Conservation (phyloP, 2,888 invertebrate genomes). For the Copidosoma aretas region DNA sequence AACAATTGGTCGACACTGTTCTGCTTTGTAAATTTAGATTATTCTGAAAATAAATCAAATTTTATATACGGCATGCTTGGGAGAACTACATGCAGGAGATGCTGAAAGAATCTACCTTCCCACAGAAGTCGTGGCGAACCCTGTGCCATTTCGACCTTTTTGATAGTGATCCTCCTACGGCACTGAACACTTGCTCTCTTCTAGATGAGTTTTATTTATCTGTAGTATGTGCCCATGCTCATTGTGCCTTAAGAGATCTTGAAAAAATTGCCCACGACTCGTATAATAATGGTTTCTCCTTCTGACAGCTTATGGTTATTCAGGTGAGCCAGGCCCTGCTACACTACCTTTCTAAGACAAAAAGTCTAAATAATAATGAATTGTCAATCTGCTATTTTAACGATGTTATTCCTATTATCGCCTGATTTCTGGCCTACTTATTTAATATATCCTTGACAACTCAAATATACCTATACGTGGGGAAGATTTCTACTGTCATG, state of each 20-base stretch:
- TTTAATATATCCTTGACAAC: slow-evolving; percentile 1
- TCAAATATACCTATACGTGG: not conserved
- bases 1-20: not conserved
- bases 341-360: not conserved
- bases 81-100: no score
- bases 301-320: no score
- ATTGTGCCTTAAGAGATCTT: not conserved
- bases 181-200: no score
- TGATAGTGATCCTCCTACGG: not conserved
- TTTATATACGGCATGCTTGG: no score
- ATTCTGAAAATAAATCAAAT: no score
- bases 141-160: not conserved
- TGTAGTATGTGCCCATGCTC: not conserved
- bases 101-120: no score
- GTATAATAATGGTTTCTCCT: no score
- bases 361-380: not conserved
- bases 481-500: slow-evolving; percentile 2
- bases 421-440: not conserved
- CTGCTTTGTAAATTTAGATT: not conserved
- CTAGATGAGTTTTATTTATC: not conserved
- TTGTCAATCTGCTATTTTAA: not conserved
- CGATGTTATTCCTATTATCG: not conserved
- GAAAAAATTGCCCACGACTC: not conserved
- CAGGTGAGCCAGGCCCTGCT: not conserved
- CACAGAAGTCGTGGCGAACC: not conserved